A percentile compares a stretch with the other conserved stretches of the same genome.
These are phyloP conservation scores for Craterocephalus amniculus DNA, from an alignment of 2,797 vertebrate genomes.

Conservation along the genomic window DNA sequence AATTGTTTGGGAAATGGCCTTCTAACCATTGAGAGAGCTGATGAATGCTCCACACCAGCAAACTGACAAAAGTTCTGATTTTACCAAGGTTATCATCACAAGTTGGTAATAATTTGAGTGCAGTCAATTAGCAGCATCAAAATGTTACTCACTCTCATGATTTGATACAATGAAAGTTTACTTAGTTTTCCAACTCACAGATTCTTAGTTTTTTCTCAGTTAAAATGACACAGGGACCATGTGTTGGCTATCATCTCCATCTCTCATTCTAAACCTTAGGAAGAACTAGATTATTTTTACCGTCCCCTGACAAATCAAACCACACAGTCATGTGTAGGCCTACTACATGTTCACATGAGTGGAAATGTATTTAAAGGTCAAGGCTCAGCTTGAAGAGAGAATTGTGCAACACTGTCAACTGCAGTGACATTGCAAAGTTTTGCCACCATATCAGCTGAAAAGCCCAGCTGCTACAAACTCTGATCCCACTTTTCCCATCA, in stretches of 20 bases:
- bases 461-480: neutral
- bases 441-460: neutral
- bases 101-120: neutral
- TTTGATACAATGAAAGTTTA: neutral
- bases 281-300: neutral
- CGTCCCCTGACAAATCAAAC: neutral
- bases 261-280: neutral
- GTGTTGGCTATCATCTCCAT: neutral
- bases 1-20: too few species aligned
- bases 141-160: neutral
- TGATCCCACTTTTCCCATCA: neutral
- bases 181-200: neutral
- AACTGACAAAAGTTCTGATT: neutral
- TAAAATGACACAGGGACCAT: neutral
- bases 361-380: conserved; percentile 8
- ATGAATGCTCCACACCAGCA: neutral
- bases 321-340: neutral
- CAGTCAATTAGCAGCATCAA: neutral
- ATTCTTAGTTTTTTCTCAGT: neutral
- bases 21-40: neutral
- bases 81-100: neutral
- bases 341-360: too few species aligned
- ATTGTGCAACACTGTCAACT: neutral
- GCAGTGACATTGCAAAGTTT: neutral
- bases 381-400: neutral